A percentile compares a stretch with the other conserved stretches of the same genome.
Conservation (phyloP, 2,888 invertebrate species). For the Scaptomyza cyrtandrae region DNA sequence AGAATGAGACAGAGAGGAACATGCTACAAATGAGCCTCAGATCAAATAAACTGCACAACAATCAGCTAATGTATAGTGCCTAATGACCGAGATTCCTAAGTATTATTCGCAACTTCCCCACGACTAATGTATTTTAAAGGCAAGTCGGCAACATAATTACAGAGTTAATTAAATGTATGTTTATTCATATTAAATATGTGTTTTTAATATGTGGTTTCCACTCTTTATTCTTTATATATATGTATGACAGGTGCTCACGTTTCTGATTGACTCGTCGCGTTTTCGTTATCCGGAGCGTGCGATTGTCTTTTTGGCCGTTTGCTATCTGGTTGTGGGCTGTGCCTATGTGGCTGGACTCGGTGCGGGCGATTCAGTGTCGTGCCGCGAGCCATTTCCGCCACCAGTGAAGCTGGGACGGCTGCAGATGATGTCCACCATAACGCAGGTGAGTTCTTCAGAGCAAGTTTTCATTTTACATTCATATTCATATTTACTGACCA, state of each 20-base stretch:
- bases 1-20: conserved; percentile 14
- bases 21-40: conserved; percentile 60
- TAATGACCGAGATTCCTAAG: conserved; percentile 56
- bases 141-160: conserved; percentile 46
- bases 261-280: conserved; percentile 96
- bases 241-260: conserved; percentile 90
- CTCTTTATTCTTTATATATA: conserved; percentile 33
- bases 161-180: conserved; percentile 70
- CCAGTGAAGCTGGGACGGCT: conserved; percentile 89
- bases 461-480: conserved; percentile 27
- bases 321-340: conserved; percentile 96
- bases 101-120: not conserved
- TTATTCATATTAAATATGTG: conserved; percentile 65
- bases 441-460: conserved; percentile 88
- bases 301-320: conserved; percentile 97
- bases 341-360: conserved; percentile 95
- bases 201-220: conserved; percentile 27
- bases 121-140: conserved; percentile 67
- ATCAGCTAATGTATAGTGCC: conserved; percentile 77
- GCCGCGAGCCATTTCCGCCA: conserved; percentile 91
- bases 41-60: conserved; percentile 75
- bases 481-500: conserved; percentile 43
- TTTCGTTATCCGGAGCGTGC: conserved; percentile 99
- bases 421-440: conserved; percentile 92
- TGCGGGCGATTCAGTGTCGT: conserved; percentile 92